phyloP scores from a whole-genome alignment of 2,888 invertebrate species.

The Theretra japonica region DNA sequence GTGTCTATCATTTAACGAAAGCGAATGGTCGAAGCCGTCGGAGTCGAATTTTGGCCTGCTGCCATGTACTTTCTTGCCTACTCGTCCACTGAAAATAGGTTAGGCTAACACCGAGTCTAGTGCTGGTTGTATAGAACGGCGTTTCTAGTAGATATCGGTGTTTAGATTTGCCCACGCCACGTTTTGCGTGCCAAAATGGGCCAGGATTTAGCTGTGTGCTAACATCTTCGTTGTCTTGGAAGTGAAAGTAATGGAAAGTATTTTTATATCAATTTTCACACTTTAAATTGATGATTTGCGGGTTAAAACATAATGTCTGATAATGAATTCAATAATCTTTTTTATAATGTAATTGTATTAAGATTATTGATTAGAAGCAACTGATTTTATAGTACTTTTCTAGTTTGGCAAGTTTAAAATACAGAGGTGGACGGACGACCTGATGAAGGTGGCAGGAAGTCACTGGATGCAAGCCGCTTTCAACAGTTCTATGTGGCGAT shows the following conservation, averaged over 20 bases:
- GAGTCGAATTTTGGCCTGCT: conserved; percentile 20
- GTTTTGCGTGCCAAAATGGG: conserved; percentile 1
- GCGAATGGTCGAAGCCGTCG: background rate
- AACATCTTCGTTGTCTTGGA: no score
- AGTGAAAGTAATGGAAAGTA: background rate
- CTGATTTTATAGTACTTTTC: no score
- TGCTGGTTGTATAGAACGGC: background rate
- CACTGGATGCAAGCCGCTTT: no score
- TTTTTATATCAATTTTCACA: background rate
- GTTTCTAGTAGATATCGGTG: background rate
- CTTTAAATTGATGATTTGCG: background rate
- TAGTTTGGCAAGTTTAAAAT: no score
- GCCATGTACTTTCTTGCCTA: conserved; percentile 21
- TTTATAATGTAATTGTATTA: no score
- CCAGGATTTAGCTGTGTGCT: background rate
- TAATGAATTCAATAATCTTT: no score
- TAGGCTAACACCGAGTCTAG: conserved; percentile 17
- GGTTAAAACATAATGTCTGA: no score
- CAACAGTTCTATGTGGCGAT: no score
- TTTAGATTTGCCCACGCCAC: background rate
- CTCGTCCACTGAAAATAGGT: conserved; percentile 22
- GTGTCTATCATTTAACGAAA: conserved; percentile 23
- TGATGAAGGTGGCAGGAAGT: no score
- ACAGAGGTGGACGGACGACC: no score
- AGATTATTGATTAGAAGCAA: no score